Conservation (phyloP, 1,140 invertebrate species). For the Trachymyrmex septentrionalis region DNA sequence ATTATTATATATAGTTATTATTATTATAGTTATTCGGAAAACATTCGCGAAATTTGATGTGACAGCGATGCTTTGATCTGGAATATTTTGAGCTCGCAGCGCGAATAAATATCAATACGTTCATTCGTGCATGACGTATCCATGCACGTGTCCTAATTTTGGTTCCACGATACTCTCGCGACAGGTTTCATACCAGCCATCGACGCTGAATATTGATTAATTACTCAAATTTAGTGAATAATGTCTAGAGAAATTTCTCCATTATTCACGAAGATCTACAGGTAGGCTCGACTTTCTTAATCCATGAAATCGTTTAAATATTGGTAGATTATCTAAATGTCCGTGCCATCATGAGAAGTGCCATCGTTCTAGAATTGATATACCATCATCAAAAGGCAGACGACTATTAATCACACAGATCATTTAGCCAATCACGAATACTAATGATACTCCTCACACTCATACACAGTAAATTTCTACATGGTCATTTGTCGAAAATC, state of each 20-base stretch:
- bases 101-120: slow-evolving; percentile 4
- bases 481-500: background rate
- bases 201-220: background rate
- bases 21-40: background rate
- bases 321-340: background rate
- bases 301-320: slow-evolving; percentile 7
- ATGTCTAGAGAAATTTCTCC: background rate
- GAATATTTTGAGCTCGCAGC: background rate
- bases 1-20: too few species aligned
- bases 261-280: background rate
- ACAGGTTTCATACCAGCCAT: background rate
- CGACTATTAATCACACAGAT: background rate
- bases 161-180: background rate
- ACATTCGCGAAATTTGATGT: background rate
- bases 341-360: background rate
- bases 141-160: slow-evolving; percentile 33
- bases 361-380: background rate
- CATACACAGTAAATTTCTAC: slow-evolving; percentile 3
- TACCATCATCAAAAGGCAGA: background rate
- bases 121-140: background rate
- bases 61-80: background rate
- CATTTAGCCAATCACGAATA: background rate
- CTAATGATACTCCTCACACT: background rate
- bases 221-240: background rate
- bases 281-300: background rate